Conservation (phyloP, 2,888 invertebrate species). For the Nemurella pictetii region DNA sequence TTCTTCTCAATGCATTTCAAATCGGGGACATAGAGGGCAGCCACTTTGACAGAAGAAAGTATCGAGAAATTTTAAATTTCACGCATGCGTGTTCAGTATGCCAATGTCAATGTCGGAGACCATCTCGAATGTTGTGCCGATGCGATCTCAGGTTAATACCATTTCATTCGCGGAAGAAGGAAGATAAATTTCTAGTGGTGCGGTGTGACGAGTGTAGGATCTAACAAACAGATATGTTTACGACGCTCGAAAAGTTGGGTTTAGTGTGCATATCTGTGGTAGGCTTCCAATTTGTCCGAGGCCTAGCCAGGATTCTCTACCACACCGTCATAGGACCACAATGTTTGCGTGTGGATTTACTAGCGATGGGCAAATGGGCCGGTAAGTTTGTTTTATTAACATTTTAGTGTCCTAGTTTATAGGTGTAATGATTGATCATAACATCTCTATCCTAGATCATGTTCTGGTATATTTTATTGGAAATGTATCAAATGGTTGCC, state of each 20-base stretch:
- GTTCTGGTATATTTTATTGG: too few species aligned
- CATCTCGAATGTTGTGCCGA: too few species aligned
- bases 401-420: too few species aligned
- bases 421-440: too few species aligned
- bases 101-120: too few species aligned
- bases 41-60: background rate
- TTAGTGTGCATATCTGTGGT: conserved; percentile 53
- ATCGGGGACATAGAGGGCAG: background rate
- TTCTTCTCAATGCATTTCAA: background rate
- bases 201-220: too few species aligned
- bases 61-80: background rate
- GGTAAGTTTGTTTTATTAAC: too few species aligned
- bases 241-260: conserved; percentile 56
- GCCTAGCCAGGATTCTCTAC: conserved; percentile 54
- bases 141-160: too few species aligned
- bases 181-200: background rate
- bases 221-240: conserved; percentile 47
- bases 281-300: conserved; percentile 57
- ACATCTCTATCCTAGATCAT: too few species aligned
- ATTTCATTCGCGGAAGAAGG: background rate
- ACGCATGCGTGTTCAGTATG: background rate
- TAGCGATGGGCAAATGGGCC: conserved; percentile 77
- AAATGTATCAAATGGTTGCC: too few species aligned
- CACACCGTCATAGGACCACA: conserved; percentile 58
- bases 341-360: conserved; percentile 59